Evolutionary conservation across 2,113 vertebrate genomes (phyloP).

Genomic region (Eonycteris spelaea): DNA sequence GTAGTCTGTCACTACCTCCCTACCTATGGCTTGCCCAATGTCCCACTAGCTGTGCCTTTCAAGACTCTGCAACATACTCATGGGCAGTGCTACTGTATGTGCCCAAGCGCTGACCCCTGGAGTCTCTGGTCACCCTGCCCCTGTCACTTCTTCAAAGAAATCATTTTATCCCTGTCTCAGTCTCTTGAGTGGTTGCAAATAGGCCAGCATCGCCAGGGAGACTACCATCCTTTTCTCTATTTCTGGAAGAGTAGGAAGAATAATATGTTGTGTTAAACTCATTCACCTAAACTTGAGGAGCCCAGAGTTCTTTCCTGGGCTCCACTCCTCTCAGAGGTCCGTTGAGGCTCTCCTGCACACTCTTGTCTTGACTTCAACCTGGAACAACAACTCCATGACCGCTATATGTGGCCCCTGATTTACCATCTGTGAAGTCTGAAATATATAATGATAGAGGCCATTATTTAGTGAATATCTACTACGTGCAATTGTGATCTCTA

Average conservation of each 20-base stretch:
- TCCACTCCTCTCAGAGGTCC: background rate
- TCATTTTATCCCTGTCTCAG: background rate
- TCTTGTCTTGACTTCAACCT: background rate
- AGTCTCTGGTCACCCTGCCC: background rate
- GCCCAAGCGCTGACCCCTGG: background rate
- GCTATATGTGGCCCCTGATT: background rate
- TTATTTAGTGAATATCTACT: background rate
- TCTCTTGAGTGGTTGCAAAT: background rate
- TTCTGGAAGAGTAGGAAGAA: background rate
- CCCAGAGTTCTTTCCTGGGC: background rate
- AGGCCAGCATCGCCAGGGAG: background rate
- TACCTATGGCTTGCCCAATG: fast-evolving
- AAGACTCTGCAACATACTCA: background rate
- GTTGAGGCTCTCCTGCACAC: background rate
- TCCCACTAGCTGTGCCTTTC: background rate
- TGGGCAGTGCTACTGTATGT: background rate
- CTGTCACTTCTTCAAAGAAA: background rate
- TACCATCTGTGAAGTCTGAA: background rate
- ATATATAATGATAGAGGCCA: background rate
- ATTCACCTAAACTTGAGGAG: background rate
- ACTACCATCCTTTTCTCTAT: background rate
- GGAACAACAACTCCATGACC: background rate
- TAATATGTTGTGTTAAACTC: background rate
- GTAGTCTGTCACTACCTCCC: background rate
- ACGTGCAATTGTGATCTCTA: background rate